Evolutionary conservation across 2,888 invertebrate genomes (phyloP).

Genomic region (Griposia aprilina): DNA sequence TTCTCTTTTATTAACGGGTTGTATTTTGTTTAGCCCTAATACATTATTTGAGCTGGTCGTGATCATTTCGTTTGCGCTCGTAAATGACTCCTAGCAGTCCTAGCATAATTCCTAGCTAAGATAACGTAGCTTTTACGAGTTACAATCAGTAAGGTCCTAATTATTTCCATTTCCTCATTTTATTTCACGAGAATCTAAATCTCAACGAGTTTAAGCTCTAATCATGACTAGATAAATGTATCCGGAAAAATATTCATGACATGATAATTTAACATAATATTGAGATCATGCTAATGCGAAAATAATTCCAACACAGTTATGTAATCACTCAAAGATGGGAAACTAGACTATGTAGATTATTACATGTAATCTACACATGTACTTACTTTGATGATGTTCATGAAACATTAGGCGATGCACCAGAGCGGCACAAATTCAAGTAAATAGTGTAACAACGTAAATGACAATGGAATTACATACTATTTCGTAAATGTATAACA

Average conservation of each 20-base stretch:
- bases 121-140: too few relatives aligned
- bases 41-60: not conserved
- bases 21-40: not conserved
- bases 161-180: not conserved
- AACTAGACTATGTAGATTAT: slow-evolving; percentile 33
- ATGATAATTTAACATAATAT: slow-evolving; percentile 31
- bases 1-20: slow-evolving; percentile 8
- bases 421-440: slow-evolving; percentile 71
- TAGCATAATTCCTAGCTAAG: too few relatives aligned
- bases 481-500: slow-evolving; percentile 50
- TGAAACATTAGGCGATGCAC: slow-evolving; percentile 68
- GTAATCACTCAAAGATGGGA: slow-evolving; percentile 40
- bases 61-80: too few relatives aligned
- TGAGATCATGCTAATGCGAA: slow-evolving; percentile 61
- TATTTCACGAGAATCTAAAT: not conserved
- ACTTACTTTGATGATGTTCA: slow-evolving; percentile 66
- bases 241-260: slow-evolving; percentile 17
- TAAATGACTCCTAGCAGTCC: too few relatives aligned
- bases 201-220: not conserved
- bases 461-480: slow-evolving; percentile 74
- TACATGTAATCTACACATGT: slow-evolving; percentile 47
- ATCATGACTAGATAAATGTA: slow-evolving; percentile 1
- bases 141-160: not conserved
- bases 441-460: slow-evolving; percentile 66
- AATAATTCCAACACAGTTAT: slow-evolving; percentile 65